phyloP scores from a whole-genome alignment of 92 coral and sea anemone genomes.

The Porites lobata region DNA sequence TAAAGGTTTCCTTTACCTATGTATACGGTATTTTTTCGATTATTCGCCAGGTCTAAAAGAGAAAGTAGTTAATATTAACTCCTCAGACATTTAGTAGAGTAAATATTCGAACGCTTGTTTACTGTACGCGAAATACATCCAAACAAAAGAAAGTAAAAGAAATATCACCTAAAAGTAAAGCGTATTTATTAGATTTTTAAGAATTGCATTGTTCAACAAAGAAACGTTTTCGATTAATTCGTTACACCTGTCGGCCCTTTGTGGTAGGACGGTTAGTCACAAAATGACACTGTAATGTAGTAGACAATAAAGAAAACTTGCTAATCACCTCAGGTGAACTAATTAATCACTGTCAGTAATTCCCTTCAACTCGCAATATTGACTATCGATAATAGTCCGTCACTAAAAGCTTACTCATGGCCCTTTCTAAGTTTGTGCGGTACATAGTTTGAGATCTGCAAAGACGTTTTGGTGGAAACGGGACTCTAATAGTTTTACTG shows the following conservation, averaged over 20 bases:
- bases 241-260: slow-evolving; percentile 16
- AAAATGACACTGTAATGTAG: slow-evolving; percentile 60
- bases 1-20: not conserved
- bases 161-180: slow-evolving; percentile 11
- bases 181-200: not conserved
- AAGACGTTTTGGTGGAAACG: not conserved
- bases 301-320: slow-evolving; percentile 54
- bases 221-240: slow-evolving; percentile 23
- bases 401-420: not conserved
- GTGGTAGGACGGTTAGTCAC: slow-evolving; percentile 25
- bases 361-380: slow-evolving; percentile 29
- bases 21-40: too few species aligned
- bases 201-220: slow-evolving; percentile 46
- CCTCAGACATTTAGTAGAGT: too few species aligned
- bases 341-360: slow-evolving; percentile 60
- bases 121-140: slow-evolving; percentile 5
- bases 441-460: too few species aligned
- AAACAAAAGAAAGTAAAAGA: slow-evolving; percentile 23
- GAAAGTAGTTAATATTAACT: too few species aligned
- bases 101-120: not conserved
- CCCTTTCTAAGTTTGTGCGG: too few species aligned
- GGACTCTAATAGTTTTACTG: not conserved
- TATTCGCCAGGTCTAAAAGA: too few species aligned
- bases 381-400: not conserved
- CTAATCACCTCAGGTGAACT: slow-evolving; percentile 65